phyloP scores from a whole-genome alignment of 2,888 invertebrate genomes.

The Eristalinus aeneus region DNA sequence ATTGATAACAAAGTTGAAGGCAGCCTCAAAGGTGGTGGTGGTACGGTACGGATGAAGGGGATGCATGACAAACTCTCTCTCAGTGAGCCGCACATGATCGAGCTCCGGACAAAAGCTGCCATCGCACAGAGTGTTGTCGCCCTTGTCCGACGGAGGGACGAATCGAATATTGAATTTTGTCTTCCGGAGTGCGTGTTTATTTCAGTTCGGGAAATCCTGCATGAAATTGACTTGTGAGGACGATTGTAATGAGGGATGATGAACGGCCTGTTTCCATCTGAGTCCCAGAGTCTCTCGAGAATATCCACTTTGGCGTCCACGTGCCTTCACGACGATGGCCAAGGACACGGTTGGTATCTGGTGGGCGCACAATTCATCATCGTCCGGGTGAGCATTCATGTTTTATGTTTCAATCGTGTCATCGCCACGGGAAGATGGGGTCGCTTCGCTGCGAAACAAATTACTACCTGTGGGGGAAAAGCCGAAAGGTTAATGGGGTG shows the following conservation, averaged over 20 bases:
- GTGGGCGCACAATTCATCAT: too few relatives aligned
- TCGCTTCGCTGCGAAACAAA: constrained; percentile 1
- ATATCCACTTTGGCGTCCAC: background rate
- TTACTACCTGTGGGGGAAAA: background rate
- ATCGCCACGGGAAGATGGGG: constrained; percentile 12
- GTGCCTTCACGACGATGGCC: background rate
- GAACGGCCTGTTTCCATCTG: background rate
- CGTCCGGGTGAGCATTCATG: background rate
- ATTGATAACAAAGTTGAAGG: constrained; percentile 42
- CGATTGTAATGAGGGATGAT: background rate
- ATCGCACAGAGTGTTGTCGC: background rate
- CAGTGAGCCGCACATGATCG: background rate
- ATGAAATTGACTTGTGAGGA: constrained; percentile 21
- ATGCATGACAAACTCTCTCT: background rate
- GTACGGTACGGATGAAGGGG: background rate
- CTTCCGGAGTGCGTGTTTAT: background rate
- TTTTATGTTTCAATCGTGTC: constrained; percentile 33
- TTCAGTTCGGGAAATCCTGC: constrained; percentile 7
- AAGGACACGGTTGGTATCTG: background rate
- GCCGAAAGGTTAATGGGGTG: constrained; percentile 15
- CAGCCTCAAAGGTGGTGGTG: background rate
- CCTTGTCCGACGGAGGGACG: background rate
- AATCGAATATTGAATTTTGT: constrained; percentile 42
- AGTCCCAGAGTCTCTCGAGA: too few relatives aligned
- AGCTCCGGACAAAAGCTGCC: background rate